Evolutionary conservation across 1,140 invertebrate genomes (phyloP).

Genomic region (Theocolax elegans): DNA sequence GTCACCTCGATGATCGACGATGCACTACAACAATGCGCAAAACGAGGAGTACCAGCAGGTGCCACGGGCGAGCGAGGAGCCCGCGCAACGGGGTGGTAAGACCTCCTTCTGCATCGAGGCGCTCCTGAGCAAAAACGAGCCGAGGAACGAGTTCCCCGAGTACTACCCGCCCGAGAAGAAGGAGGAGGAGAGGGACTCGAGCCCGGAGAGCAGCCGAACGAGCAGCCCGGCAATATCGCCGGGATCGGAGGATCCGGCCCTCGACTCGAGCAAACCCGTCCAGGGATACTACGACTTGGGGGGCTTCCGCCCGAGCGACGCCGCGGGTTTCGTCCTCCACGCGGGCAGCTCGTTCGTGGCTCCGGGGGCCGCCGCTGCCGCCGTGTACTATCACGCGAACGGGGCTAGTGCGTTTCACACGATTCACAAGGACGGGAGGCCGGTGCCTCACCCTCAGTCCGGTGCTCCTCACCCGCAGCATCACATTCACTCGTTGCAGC

Average conservation of each 20-base stretch:
- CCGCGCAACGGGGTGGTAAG: no score
- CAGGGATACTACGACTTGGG: conserved; percentile 38
- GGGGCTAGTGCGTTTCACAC: conserved; percentile 64
- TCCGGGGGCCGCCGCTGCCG: conserved; percentile 58
- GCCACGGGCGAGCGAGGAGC: no score
- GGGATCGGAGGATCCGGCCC: conserved; percentile 56
- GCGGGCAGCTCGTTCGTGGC: no score
- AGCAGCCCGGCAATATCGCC: conserved; percentile 64
- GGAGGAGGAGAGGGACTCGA: conserved; percentile 38
- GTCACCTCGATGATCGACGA: no score
- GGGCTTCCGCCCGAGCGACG: conserved; percentile 57
- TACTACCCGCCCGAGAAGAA: not conserved
- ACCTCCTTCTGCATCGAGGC: conserved; percentile 78
- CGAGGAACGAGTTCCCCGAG: not conserved
- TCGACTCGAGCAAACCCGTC: conserved; percentile 36
- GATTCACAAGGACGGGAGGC: conserved; percentile 63
- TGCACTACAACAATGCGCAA: no score
- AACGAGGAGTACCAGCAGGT: no score
- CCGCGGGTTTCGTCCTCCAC: conserved; percentile 58
- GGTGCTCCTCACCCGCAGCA: conserved; percentile 56
- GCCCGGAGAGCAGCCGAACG: conserved; percentile 61
- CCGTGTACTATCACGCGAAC: conserved; percentile 61
- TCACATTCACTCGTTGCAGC: conserved; percentile 82
- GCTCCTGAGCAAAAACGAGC: conserved; percentile 64
- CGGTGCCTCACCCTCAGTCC: conserved; percentile 57